Conservation (phyloP, 2,113 vertebrate genomes). For the Nesoenas mayeri region DNA sequence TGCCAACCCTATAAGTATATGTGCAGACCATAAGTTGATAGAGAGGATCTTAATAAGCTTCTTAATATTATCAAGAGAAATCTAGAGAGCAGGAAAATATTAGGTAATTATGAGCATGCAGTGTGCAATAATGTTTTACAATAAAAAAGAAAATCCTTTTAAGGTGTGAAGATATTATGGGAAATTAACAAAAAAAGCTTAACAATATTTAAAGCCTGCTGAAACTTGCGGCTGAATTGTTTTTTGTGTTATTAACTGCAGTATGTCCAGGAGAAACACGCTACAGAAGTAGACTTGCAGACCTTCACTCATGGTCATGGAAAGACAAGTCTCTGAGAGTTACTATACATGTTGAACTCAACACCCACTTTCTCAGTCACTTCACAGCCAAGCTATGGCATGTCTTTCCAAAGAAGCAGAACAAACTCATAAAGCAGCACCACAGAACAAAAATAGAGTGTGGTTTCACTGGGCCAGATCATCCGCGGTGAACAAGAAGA, state of each 20-base stretch:
- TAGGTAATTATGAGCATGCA: constrained; percentile 24
- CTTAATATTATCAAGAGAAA: constrained; percentile 42
- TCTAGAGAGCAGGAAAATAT: constrained; percentile 14
- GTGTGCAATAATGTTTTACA: neutral
- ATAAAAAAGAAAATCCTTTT: constrained; percentile 50
- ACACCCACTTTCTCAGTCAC: constrained; percentile 20
- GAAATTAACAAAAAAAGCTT: constrained; percentile 38
- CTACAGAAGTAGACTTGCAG: constrained; percentile 43
- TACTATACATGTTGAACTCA: constrained; percentile 37
- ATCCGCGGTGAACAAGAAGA: neutral
- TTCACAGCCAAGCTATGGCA: neutral
- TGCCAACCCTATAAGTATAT: constrained; percentile 36
- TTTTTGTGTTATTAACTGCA: constrained; percentile 56
- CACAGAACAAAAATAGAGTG: neutral
- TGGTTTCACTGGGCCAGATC: neutral
- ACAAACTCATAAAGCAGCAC: neutral
- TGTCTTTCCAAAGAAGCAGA: neutral
- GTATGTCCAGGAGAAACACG: constrained; percentile 57
- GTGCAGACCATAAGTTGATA: constrained; percentile 21
- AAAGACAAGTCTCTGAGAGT: constrained; percentile 50
- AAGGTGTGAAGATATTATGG: constrained; percentile 52
- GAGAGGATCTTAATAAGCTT: constrained; percentile 46
- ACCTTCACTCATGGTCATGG: constrained; percentile 53
- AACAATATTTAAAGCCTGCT: constrained; percentile 14
- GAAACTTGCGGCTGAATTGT: neutral